Conservation (phyloP, 2,113 vertebrate genomes). For the Xiphophorus hellerii region DNA sequence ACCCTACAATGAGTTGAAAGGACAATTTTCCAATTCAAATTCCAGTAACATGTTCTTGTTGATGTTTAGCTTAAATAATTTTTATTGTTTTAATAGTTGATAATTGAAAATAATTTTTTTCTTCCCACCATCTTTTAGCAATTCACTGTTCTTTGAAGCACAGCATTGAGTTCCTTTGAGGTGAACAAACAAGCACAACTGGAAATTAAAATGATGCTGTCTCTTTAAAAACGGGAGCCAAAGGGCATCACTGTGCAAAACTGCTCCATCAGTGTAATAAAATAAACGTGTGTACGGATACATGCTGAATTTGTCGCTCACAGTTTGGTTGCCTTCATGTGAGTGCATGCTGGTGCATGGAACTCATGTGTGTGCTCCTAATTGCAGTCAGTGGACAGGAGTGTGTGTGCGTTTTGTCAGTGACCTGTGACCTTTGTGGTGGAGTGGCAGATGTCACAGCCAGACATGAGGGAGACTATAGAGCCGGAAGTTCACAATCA, state of each 20-base stretch:
- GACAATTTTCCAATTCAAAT: background rate
- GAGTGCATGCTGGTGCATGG: constrained; percentile 17
- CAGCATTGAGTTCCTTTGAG: background rate
- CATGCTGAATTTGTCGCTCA: background rate
- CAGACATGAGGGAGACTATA: constrained; percentile 37
- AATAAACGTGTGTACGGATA: background rate
- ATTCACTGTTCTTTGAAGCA: background rate
- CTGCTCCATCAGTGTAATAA: background rate
- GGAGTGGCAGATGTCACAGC: constrained; percentile 63
- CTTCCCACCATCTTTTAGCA: background rate
- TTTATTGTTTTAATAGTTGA: background rate
- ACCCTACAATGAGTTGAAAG: background rate
- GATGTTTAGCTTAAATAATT: background rate
- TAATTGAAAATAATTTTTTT: background rate
- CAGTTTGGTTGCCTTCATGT: background rate
- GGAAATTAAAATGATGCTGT: background rate
- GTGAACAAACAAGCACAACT: no score
- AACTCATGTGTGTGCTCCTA: constrained; percentile 29
- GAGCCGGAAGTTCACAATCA: constrained; percentile 24
- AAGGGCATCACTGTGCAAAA: background rate
- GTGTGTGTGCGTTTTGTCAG: constrained; percentile 28
- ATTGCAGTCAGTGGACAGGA: constrained; percentile 31
- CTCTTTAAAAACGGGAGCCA: background rate
- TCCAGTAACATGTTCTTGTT: background rate
- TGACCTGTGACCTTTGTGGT: constrained; percentile 58